Conservation (phyloP, 1,140 invertebrate species). For the Drosophila repleta region DNA sequence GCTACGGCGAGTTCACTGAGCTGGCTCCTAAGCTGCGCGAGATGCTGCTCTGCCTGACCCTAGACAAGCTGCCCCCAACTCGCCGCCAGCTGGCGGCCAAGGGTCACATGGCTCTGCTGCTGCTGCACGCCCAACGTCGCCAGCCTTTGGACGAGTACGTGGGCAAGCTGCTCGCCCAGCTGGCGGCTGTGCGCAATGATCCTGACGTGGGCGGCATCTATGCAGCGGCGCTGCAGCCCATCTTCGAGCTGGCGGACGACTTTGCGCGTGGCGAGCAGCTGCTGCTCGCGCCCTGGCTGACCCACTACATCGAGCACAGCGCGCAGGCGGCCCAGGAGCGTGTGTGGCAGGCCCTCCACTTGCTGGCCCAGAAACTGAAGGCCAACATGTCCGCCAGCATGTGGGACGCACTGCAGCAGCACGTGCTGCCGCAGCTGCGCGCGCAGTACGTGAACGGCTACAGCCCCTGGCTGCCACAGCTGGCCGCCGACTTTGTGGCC, state of each 20-base stretch:
- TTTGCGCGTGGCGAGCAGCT: constrained; percentile 72
- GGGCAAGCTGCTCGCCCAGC: constrained; percentile 66
- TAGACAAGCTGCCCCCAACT: constrained; percentile 67
- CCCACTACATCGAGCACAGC: constrained; percentile 68
- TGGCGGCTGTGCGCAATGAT: constrained; percentile 63
- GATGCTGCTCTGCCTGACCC: constrained; percentile 65
- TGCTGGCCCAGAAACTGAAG: constrained; percentile 44
- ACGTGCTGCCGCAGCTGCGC: constrained; percentile 71
- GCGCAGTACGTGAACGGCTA: constrained; percentile 59
- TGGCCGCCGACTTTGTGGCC: constrained; percentile 69
- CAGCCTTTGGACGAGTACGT: constrained; percentile 65
- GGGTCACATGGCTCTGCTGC: constrained; percentile 75
- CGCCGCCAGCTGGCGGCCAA: constrained; percentile 66
- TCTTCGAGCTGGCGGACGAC: constrained; percentile 68
- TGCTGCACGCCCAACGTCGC: constrained; percentile 63
- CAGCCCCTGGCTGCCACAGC: constrained; percentile 64
- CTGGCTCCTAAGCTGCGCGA: constrained; percentile 65
- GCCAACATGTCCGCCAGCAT: constrained; percentile 17
- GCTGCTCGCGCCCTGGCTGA: constrained; percentile 71
- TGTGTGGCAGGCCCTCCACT: constrained; percentile 66
- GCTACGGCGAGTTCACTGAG: constrained; percentile 53
- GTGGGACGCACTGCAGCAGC: constrained; percentile 57
- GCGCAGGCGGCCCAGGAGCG: constrained; percentile 73
- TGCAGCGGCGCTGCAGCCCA: constrained; percentile 46
- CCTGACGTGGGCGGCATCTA: constrained; percentile 57